These are phyloP conservation scores for Cercopithecus neglectus DNA, from an alignment of 2,797 vertebrate genomes.

Conservation along the genomic window DNA sequence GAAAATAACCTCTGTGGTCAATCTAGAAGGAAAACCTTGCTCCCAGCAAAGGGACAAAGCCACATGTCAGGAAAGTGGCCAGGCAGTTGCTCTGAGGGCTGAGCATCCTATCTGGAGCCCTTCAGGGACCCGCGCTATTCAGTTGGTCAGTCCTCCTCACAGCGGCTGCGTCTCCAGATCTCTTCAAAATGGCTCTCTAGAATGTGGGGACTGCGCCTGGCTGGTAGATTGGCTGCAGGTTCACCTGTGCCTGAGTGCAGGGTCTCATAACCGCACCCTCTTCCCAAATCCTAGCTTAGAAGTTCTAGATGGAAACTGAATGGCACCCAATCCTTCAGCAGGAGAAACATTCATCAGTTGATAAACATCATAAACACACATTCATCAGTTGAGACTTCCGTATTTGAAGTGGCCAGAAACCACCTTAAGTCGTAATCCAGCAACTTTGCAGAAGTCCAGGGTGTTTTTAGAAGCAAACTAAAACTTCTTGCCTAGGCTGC, in stretches of 20 bases:
- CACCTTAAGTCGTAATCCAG: slow-evolving; percentile 38
- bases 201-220: neutral
- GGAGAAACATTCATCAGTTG: neutral
- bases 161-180: slow-evolving; percentile 1
- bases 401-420: slow-evolving; percentile 46
- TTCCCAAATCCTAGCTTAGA: neutral
- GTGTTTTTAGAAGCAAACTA: slow-evolving; percentile 12
- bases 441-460: slow-evolving; percentile 63
- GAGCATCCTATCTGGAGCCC: neutral
- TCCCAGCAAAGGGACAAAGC: neutral
- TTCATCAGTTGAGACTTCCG: slow-evolving; percentile 53
- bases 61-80: neutral
- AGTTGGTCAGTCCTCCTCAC: neutral
- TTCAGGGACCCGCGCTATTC: neutral
- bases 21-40: neutral
- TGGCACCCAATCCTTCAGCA: neutral
- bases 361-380: neutral
- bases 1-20: neutral
- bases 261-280: neutral
- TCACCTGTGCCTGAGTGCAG: neutral
- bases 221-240: neutral
- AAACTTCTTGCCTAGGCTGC: neutral
- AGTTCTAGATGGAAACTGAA: neutral
- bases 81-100: neutral
- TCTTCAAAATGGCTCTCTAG: slow-evolving; percentile 52